Percentiles rank a stretch among this genome's conserved stretches.
These are phyloP conservation scores for Ormyrus thymus DNA, from an alignment of 2,888 invertebrate species.

Conservation along the genomic window DNA sequence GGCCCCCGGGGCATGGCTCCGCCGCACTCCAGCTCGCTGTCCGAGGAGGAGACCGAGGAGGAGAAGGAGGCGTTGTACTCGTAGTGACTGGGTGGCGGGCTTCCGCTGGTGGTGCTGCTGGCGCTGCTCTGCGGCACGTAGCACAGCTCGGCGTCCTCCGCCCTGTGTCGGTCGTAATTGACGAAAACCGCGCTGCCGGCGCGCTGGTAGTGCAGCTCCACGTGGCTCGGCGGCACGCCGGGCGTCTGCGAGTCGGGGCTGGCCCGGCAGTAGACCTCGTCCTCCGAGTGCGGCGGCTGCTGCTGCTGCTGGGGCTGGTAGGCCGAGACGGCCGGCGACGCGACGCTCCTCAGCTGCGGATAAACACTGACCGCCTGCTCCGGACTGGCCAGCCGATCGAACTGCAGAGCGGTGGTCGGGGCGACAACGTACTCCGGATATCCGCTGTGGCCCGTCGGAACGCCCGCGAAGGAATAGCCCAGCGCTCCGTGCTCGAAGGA, in stretches of 20 bases:
- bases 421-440: constrained; percentile 43
- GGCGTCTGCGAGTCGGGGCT: constrained; percentile 65
- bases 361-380: no score
- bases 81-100: constrained; percentile 65
- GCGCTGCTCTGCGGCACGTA: background rate
- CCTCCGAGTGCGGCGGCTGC: background rate
- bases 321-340: background rate
- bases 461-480: background rate
- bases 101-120: constrained; percentile 49
- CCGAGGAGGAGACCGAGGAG: constrained; percentile 63
- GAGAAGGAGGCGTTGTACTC: constrained; percentile 49
- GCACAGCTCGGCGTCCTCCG: background rate
- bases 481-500: background rate
- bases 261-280: constrained; percentile 42
- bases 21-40: constrained; percentile 68
- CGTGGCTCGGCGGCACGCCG: no score
- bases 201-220: no score
- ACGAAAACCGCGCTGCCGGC: no score
- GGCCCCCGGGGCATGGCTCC: constrained; percentile 18
- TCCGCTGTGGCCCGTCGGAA: constrained; percentile 57
- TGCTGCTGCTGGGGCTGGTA: constrained; percentile 18
- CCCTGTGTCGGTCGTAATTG: background rate
- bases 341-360: no score
- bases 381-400: background rate
- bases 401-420: background rate